Conservation (phyloP, 1,140 invertebrate genomes). For the Cydia amplana region DNA sequence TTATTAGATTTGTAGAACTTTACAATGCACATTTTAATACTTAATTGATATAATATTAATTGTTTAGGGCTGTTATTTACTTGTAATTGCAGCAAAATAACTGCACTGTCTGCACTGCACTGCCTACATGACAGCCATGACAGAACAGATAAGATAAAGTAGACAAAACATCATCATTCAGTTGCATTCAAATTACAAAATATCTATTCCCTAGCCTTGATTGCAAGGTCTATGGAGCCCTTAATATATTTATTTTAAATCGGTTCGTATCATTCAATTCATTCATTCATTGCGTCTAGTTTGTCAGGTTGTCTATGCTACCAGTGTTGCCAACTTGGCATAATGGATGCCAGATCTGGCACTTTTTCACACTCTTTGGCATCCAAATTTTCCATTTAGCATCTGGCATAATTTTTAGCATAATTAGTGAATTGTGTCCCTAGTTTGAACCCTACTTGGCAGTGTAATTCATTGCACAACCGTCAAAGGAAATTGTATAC, state of each 20-base stretch:
- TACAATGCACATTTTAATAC: not conserved
- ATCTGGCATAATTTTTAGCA: too few relatives aligned
- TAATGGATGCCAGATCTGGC: too few relatives aligned
- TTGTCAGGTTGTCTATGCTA: too few relatives aligned
- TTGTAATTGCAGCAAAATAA: not conserved
- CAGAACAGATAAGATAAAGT: not conserved
- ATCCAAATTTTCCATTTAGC: too few relatives aligned
- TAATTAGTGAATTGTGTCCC: too few relatives aligned
- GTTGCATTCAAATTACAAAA: not conserved
- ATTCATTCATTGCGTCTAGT: constrained; percentile 1
- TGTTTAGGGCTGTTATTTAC: not conserved
- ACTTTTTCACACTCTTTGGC: too few relatives aligned
- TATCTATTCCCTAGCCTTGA: not conserved
- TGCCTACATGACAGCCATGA: not conserved
- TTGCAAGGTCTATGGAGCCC: not conserved
- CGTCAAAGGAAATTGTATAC: too few relatives aligned
- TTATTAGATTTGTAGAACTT: constrained; percentile 6
- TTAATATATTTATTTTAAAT: not conserved
- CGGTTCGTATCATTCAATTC: not conserved
- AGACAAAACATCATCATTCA: not conserved
- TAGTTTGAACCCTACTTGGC: too few relatives aligned
- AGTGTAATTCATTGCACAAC: too few relatives aligned
- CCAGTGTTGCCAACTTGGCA: too few relatives aligned
- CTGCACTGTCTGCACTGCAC: not conserved
- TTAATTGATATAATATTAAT: not conserved